Conservation (phyloP, 2,888 invertebrate species). For the Erynnis tages region DNA sequence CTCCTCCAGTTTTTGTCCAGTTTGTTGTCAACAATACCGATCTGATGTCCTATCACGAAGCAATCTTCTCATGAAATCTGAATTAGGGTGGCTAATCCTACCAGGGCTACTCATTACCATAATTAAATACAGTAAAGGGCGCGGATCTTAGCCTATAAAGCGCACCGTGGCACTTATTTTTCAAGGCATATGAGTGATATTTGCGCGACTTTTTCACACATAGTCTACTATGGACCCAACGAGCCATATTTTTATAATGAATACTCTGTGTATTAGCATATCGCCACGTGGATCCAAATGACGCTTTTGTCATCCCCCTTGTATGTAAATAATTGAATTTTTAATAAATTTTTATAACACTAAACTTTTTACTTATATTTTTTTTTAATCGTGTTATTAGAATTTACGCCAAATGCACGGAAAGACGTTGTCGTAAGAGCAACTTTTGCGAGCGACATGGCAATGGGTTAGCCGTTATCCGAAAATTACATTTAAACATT, state of each 20-base stretch:
- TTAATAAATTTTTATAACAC: no score
- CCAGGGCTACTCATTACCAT: constrained; percentile 18
- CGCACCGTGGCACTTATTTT: constrained; percentile 12
- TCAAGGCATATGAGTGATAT: constrained; percentile 3
- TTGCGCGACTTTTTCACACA: not conserved
- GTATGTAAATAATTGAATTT: not conserved
- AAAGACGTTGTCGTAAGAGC: no score
- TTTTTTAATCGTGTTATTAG: no score
- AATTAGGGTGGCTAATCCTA: constrained; percentile 20
- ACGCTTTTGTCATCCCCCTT: not conserved
- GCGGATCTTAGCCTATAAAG: not conserved
- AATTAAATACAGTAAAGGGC: constrained; percentile 16
- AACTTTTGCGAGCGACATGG: no score
- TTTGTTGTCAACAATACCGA: not conserved
- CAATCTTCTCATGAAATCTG: constrained; percentile 16
- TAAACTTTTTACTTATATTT: no score
- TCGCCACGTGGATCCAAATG: constrained; percentile 9
- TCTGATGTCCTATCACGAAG: constrained; percentile 1
- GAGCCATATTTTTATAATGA: constrained; percentile 23
- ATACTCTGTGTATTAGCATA: constrained; percentile 7
- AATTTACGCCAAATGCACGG: no score
- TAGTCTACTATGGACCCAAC: constrained; percentile 6
- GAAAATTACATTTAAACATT: no score
- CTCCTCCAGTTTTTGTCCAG: no score
- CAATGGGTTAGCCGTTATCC: no score